Percentiles rank a stretch among this genome's conserved stretches.
Evolutionary conservation across 1,140 invertebrate genomes (phyloP).

Genomic region (Bombus haemorrhoidalis): DNA sequence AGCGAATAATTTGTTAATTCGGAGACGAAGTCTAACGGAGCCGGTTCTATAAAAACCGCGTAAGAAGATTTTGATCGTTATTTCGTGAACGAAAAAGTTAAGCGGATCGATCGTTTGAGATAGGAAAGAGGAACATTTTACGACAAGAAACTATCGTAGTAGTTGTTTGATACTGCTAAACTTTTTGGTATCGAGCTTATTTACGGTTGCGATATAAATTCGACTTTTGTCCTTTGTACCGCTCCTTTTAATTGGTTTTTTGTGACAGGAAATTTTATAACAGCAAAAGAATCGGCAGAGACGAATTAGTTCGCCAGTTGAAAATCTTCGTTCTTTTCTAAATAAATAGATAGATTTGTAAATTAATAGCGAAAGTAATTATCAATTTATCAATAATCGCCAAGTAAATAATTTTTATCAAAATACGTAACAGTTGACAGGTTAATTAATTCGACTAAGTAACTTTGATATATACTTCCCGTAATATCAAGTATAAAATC

Average conservation of each 20-base stretch:
- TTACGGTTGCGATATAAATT: too few species aligned
- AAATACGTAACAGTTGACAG: too few species aligned
- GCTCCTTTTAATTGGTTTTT: too few species aligned
- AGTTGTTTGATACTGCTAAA: neutral
- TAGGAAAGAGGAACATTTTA: neutral
- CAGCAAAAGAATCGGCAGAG: too few species aligned
- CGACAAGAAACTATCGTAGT: neutral
- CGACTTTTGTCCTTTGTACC: too few species aligned
- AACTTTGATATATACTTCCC: neutral
- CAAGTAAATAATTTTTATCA: too few species aligned
- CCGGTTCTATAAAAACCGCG: neutral
- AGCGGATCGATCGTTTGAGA: neutral
- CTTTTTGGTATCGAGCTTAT: neutral
- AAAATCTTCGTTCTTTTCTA: too few species aligned
- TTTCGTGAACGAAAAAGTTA: neutral
- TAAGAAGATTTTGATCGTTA: neutral
- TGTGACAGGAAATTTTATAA: too few species aligned
- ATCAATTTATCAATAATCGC: too few species aligned
- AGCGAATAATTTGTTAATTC: constrained; percentile 5
- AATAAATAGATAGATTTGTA: too few species aligned
- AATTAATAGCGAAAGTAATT: too few species aligned
- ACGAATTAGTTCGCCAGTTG: too few species aligned
- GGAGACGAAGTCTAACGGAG: neutral
- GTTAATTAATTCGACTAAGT: neutral
- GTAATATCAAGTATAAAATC: neutral